A percentile compares a stretch with the other conserved stretches of the same genome.
Evolutionary conservation across 2,113 vertebrate genomes (phyloP).

Genomic region (Sinosuthora webbiana): DNA sequence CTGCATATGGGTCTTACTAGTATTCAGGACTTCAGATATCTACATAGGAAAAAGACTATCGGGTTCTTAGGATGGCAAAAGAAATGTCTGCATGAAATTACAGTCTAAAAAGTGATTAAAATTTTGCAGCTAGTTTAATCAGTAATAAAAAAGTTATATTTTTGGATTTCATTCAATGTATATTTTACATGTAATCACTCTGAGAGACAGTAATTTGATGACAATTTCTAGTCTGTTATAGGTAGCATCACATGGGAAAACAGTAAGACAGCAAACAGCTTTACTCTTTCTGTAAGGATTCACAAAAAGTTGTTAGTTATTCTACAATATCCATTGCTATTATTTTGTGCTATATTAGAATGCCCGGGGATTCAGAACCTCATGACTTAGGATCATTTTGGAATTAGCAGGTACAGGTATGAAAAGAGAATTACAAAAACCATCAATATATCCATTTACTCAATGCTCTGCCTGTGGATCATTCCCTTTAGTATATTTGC

Average conservation of each 20-base stretch:
- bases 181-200: neutral
- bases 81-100: neutral
- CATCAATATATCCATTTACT: neutral
- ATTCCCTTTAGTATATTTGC: constrained; percentile 32
- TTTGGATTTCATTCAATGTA: neutral
- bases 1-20: neutral
- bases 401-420: neutral
- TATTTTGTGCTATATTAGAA: neutral
- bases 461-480: neutral
- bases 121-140: neutral
- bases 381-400: neutral
- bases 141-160: neutral
- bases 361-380: neutral
- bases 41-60: neutral
- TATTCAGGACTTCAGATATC: neutral
- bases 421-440: neutral
- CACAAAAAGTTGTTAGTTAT: neutral
- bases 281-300: neutral
- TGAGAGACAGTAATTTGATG: neutral
- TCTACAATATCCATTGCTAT: neutral
- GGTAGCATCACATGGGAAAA: neutral
- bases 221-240: neutral
- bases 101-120: neutral
- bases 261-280: neutral
- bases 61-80: neutral